These are phyloP conservation scores for Podabrus alpinus DNA, from an alignment of 2,888 invertebrate genomes.

Conservation along the genomic window DNA sequence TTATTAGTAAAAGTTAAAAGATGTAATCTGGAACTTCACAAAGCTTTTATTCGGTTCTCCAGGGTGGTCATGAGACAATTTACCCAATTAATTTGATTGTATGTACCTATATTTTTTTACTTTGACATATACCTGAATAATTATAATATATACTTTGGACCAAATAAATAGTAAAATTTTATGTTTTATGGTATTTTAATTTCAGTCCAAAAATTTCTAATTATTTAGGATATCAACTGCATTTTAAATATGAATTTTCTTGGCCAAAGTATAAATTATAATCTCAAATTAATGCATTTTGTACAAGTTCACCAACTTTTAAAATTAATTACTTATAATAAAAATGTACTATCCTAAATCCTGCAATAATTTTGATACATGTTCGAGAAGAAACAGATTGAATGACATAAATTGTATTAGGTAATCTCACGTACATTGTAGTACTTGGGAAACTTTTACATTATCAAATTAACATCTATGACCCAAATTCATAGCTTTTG, in stretches of 20 bases:
- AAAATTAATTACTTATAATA: neutral
- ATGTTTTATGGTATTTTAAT: neutral
- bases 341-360: neutral
- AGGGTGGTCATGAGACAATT: too few relatives aligned
- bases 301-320: neutral
- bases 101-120: neutral
- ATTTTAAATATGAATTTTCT: neutral
- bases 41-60: too few relatives aligned
- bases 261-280: neutral
- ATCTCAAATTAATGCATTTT: neutral
- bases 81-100: neutral
- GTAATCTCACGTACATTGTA: neutral
- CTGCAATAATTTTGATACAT: neutral
- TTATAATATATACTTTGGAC: neutral
- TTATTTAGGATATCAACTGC: neutral
- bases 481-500: neutral
- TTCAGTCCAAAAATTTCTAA: neutral
- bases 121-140: neutral
- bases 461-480: neutral
- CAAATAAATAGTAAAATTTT: neutral
- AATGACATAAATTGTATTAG: neutral
- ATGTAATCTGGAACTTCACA: too few relatives aligned
- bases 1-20: too few relatives aligned
- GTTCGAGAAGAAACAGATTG: neutral
- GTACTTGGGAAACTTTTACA: neutral